Base-by-base conservation (phyloP, 2,888 invertebrate genomes). In the Hofmannophila pseudospretella region DNA sequence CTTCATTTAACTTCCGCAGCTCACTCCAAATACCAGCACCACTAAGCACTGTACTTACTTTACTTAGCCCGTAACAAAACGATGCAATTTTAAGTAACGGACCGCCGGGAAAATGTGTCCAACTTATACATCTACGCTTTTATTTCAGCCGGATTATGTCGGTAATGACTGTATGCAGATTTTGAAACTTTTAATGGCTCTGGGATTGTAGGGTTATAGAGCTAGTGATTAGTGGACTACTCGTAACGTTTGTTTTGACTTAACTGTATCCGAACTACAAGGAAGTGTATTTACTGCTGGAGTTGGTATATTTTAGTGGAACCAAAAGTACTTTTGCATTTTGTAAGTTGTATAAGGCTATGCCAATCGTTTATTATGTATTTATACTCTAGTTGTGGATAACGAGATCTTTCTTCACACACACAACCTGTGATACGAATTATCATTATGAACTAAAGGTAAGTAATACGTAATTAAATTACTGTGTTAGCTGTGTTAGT, bases 1-100 rank as follows among this genome's bases (percentile, higher is more conserved):
- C 73, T 80, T 79, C 79, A 84, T 82, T 80, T 79, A 82, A 82
- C 77, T 82, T 82, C 73, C 79, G 69, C 70, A 65, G 75, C 79
- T 75, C 71, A 65, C 69, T 71, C 76, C 72, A 73, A 79, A 79
- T 76, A 75, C 72, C 72, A 69, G 69, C 62, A 66, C 76, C 75
- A 65, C 78, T 79, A 78, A 82, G 76, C 68, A 70, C 71, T 65
- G 67, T 72, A 75, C 77, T 76, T 73, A 71, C 75, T 73, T 72
- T 67, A 70, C 73, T 78, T 71, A 74, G 67, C 59, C 66, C 68
- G 68, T 73, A 74, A 74, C 77, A 75, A 74, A 78, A 78, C 70
- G 78, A 72, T 72, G 74, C 76, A 71, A 77, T 78, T 79, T 76
- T 71, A 75, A 72, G 69, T 76, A 74, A 76, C 66, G 68, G 72